Percentiles rank a stretch among this genome's conserved stretches.
Conservation (phyloP, 2,888 invertebrate species). For the Linnaemya vulpina region DNA sequence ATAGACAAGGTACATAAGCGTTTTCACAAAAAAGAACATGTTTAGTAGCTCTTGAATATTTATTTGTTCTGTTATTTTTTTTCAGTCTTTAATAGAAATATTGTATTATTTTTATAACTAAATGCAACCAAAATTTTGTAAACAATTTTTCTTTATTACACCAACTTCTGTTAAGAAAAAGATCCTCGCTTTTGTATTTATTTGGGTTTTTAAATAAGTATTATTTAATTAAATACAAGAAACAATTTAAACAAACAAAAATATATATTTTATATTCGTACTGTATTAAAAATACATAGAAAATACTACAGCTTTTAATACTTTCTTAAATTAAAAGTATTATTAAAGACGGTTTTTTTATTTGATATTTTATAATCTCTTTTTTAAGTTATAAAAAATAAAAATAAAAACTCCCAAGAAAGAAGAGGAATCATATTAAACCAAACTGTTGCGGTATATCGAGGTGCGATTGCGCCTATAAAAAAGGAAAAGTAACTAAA, state of each 20-base stretch:
- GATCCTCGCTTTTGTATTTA: constrained; percentile 57
- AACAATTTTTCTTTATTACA: constrained; percentile 26
- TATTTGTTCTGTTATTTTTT: constrained; percentile 3
- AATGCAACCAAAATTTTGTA: constrained; percentile 24
- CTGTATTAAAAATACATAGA: constrained; percentile 43
- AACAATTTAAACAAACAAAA: constrained; percentile 22
- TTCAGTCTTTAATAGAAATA: constrained; percentile 35
- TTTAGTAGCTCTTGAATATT: constrained; percentile 49
- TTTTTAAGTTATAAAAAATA: constrained; percentile 38
- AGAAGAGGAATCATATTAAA: not conserved
- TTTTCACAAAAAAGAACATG: constrained; percentile 58
- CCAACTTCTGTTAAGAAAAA: constrained; percentile 17
- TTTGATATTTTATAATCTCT: constrained; percentile 13
- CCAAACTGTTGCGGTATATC: constrained; percentile 39
- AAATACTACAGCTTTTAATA: constrained; percentile 38
- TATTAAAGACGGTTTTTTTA: constrained; percentile 4
- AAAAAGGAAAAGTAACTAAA: constrained; percentile 47
- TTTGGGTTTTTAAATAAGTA: constrained; percentile 41
- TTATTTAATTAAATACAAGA: constrained; percentile 13
- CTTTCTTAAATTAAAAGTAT: constrained; percentile 29
- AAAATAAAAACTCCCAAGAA: constrained; percentile 39
- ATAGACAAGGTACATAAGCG: constrained; percentile 8
- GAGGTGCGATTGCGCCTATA: constrained; percentile 56
- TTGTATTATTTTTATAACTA: constrained; percentile 30
- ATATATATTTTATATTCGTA: constrained; percentile 61